Evolutionary conservation across 2,113 vertebrate genomes (phyloP), one percentile per base, ranked within the genome.

Genomic region (Eretmochelys imbricata): DNA sequence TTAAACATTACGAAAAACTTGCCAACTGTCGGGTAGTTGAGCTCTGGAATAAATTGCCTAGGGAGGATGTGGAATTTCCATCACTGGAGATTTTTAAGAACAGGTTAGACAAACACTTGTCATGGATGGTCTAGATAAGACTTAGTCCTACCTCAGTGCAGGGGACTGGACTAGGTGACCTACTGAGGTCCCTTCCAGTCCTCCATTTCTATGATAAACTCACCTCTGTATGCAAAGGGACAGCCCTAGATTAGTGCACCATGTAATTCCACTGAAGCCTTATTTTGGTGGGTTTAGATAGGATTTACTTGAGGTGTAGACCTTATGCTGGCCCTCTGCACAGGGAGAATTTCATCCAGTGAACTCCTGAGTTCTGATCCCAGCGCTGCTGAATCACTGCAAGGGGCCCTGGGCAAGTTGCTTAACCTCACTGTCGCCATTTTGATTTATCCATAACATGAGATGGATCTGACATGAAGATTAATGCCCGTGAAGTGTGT

Each of bases 211-310:
- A 31, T 31, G 13, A 62, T 62, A 62, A 62, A 62, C 29, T 62
- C 27, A 62, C 29, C 29, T 62, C 27, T 62, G 27, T 31, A 62
- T 82, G 80, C 76, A 84, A 84, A 93, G n/a, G 38, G 24, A 8
- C 2, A 0, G 10, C 12, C 35, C 82, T 83, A 54, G 69, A 46
- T 1, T 1, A 5, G 35, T 69, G 17, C 69, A 22, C n/a, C 69
- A 19, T 5, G 20, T 38, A 38, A 72, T 72, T 72, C 69, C 69
- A n/a, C n/a, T 19, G 46, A 54, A 48, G 38, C 1, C 9, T 27
- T 83, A 2, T 81, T 79, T 91, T 51, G 17, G 81, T 57, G 85
- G 80, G 24, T 80, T 80, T 31, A 59, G 42, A 25, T 38, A 38
- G 20, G n/a, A 72, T 38, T 72, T 11, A 42, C 17, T 38, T 72